These are phyloP conservation scores for Nymphalis polychloros DNA, from an alignment of 2,888 invertebrate genomes.

Conservation along the genomic window DNA sequence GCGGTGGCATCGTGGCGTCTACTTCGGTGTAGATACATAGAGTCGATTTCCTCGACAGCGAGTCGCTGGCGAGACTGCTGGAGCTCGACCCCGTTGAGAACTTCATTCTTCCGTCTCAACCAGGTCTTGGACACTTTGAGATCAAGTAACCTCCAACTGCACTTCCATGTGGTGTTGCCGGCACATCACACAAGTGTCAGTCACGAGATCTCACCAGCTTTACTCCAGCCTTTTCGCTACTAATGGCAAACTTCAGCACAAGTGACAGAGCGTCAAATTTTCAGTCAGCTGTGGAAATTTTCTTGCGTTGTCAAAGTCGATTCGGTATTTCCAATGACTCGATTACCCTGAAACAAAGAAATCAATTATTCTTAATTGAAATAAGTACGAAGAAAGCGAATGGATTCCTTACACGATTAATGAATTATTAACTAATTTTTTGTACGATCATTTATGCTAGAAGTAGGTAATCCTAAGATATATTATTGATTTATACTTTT, in stretches of 20 bases:
- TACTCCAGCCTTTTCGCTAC: conserved; percentile 11
- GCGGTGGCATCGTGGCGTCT: conserved; percentile 67
- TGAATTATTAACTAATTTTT: conserved; percentile 35
- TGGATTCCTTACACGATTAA: conserved; percentile 24
- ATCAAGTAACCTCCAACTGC: conserved; percentile 74
- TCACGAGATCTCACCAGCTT: conserved; percentile 42
- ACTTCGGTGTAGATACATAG: conserved; percentile 84
- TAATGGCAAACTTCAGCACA: conserved; percentile 39
- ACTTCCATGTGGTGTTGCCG: conserved; percentile 68
- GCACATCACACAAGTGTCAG: conserved; percentile 73
- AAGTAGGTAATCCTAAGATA: conserved; percentile 5
- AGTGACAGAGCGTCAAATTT: conserved; percentile 50
- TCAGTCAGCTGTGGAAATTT: conserved; percentile 50
- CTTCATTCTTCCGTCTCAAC: conserved; percentile 75
- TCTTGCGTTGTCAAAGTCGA: conserved; percentile 49
- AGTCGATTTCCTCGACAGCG: conserved; percentile 84
- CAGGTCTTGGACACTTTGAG: conserved; percentile 42
- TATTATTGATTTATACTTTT: conserved; percentile 10
- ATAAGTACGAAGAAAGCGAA: conserved; percentile 29
- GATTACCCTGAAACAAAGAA: conserved; percentile 65
- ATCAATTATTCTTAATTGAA: conserved; percentile 33
- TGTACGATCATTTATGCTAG: conserved; percentile 5
- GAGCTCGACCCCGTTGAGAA: conserved; percentile 84
- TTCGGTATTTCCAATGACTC: conserved; percentile 54
- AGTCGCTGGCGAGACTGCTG: conserved; percentile 85